Percentiles rank a stretch among this genome's conserved stretches.
Evolutionary conservation across 1,140 invertebrate genomes (phyloP).

Genomic region (Hetaerina americana): DNA sequence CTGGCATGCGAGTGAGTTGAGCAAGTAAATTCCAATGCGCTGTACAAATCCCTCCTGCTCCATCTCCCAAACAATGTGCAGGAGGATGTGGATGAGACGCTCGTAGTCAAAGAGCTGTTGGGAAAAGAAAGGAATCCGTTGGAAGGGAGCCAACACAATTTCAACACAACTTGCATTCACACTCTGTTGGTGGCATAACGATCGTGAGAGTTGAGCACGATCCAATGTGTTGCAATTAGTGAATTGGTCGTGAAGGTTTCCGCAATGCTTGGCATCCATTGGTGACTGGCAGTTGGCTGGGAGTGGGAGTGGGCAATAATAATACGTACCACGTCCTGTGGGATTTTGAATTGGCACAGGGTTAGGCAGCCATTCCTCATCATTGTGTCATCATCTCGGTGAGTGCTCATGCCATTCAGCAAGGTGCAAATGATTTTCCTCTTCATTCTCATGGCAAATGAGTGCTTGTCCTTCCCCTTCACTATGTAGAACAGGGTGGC

Average conservation of each 20-base stretch:
- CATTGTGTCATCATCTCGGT: conserved; percentile 78
- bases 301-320: neutral
- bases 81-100: conserved; percentile 67
- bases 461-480: conserved; percentile 62
- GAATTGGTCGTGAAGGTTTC: no score
- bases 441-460: conserved; percentile 49
- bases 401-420: conserved; percentile 76
- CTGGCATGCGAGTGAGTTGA: conserved; percentile 92
- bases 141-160: neutral
- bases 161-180: neutral
- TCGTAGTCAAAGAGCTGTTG: conserved; percentile 81
- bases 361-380: conserved; percentile 91
- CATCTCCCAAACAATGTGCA: conserved; percentile 67
- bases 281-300: no score
- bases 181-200: neutral
- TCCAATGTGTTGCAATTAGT: no score
- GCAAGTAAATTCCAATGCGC: conserved; percentile 83
- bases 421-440: conserved; percentile 64
- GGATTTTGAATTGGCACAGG: conserved; percentile 88
- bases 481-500: conserved; percentile 91
- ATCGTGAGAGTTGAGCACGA: no score
- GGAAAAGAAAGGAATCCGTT: conserved; percentile 15
- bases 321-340: conserved; percentile 75
- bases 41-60: conserved; percentile 84
- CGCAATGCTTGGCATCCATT: no score